Evolutionary conservation across 1,140 invertebrate genomes (phyloP).

Genomic region (Meloidogyne chitwoodi): DNA sequence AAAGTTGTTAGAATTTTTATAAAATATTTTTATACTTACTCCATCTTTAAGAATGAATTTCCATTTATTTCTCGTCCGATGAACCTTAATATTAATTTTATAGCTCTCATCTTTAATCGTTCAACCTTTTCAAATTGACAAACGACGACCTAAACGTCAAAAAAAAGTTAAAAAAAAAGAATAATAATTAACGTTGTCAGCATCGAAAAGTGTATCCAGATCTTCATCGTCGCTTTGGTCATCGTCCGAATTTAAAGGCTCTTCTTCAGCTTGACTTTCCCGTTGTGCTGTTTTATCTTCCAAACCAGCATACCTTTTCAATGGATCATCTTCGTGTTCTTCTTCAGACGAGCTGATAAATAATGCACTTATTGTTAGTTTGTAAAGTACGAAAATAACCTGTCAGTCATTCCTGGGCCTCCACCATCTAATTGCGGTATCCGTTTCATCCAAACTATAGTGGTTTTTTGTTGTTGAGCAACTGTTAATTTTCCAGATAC

Average conservation of each 20-base stretch:
- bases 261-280: constrained; percentile 63
- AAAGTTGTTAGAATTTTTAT: not conserved
- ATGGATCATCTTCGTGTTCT: constrained; percentile 12
- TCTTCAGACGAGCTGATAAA: not conserved
- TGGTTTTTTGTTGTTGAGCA: too few relatives aligned
- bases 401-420: constrained; percentile 46
- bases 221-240: constrained; percentile 93
- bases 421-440: constrained; percentile 48
- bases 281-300: not conserved
- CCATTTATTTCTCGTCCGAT: constrained; percentile 34
- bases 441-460: too few relatives aligned
- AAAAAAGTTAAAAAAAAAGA: too few relatives aligned
- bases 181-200: constrained; percentile 77
- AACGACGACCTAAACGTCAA: constrained; percentile 68
- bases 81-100: constrained; percentile 18
- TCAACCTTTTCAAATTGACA: constrained; percentile 99
- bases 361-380: constrained; percentile 7
- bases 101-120: not conserved
- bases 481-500: not conserved
- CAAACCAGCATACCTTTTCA: constrained; percentile 17
- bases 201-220: constrained; percentile 86
- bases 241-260: constrained; percentile 89
- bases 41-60: constrained; percentile 75
- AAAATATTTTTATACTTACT: not conserved
- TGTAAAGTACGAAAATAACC: constrained; percentile 32